Evolutionary conservation across 2,888 invertebrate genomes (phyloP), one percentile per base, ranked within the genome.

Genomic region (Halictus quadricinctus): DNA sequence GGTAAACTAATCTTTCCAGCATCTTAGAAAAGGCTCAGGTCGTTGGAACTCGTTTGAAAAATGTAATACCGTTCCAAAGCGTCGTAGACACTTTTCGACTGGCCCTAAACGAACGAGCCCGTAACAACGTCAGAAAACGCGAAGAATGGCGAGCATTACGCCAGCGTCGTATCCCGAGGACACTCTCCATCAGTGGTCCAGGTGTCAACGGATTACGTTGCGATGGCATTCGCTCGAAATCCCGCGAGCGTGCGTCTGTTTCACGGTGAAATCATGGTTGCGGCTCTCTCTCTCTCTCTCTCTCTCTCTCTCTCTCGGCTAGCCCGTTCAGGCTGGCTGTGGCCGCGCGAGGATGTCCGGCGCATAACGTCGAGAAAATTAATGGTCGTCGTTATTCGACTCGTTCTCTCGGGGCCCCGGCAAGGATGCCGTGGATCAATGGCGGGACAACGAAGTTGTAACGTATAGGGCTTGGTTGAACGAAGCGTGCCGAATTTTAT

Each of bases 381-480:
- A 89, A 89, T 89, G 89, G 88, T 83, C 85, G 89, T 89, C 89
- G 88, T 89, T 89, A 89, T 84, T 88, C 89, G 88, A 88, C 84
- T 87, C 85, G 88, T 89, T 88, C 88, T 86, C 85, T 41, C 69
- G 69, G 82, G 72, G 84, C 72, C 64, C 81, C 66, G 81, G 72
- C 81, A 81, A 78, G 77, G 81, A 86, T 70, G 81, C 77, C 69
- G 50, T 66, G 83, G 80, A 88, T 88, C 88, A 87, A 87, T 87
- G 88, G 85, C 75, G 80, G 83, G 79, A 81, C 88, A 79, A 84
- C 86, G 80, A 80, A 78, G 79, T 81, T 72, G 80, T 87, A 84
- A 79, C 85, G 78, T 79, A 83, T 64, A 72, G 80, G 82, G 72
- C 69, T 79, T n/a, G 73, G 83, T 78, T 54, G 76, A 84, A 77